phyloP scores from a whole-genome alignment of 1,140 invertebrate genomes.

The Bombus haemorrhoidalis region DNA sequence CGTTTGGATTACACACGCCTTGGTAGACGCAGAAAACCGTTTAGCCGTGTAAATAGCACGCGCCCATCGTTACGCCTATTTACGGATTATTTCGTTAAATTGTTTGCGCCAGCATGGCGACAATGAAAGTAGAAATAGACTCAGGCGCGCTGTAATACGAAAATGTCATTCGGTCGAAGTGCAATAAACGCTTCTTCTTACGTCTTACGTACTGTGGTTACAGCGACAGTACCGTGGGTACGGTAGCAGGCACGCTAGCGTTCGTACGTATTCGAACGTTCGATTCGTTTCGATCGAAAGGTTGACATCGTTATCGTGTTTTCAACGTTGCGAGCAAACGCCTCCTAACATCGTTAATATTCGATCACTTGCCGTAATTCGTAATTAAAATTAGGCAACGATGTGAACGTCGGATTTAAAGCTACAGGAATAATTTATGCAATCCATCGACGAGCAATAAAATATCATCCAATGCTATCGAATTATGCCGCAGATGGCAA shows the following conservation, averaged over 20 bases:
- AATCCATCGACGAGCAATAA: background rate
- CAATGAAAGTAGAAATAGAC: background rate
- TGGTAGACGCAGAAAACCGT: constrained; percentile 18
- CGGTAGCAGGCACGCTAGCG: rapidly evolving
- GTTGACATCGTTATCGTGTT: too few species aligned
- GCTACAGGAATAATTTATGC: background rate
- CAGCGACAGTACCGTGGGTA: too few species aligned
- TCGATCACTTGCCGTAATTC: too few species aligned
- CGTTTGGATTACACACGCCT: constrained; percentile 18
- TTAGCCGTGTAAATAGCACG: constrained; percentile 35
- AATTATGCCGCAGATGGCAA: background rate
- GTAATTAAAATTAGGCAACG: background rate
- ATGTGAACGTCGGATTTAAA: too few species aligned
- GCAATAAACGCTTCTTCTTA: background rate
- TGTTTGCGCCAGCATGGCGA: constrained; percentile 16
- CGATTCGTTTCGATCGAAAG: too few species aligned
- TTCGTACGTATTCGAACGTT: too few species aligned
- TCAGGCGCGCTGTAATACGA: background rate
- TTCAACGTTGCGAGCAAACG: too few species aligned
- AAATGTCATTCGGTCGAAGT: background rate
- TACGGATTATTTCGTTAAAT: constrained; percentile 53
- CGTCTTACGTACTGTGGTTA: too few species aligned
- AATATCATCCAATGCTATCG: background rate
- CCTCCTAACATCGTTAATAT: too few species aligned
- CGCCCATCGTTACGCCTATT: constrained; percentile 26